A percentile compares a stretch with the other conserved stretches of the same genome.
Conservation (phyloP, 2,113 vertebrate species). For the Eulemur rufifrons region DNA sequence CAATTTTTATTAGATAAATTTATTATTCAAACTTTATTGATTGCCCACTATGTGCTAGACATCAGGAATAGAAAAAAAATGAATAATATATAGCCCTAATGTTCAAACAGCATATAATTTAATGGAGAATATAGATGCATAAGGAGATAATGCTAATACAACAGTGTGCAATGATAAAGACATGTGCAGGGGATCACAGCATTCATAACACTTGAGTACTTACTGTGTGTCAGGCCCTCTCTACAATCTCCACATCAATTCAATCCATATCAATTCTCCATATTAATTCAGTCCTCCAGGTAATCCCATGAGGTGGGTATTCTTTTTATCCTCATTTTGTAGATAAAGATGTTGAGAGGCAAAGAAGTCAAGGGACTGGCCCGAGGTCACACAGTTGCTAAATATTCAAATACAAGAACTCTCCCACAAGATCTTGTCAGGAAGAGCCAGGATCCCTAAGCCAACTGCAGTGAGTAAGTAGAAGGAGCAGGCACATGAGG, state of each 20-base stretch:
- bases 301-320: rapidly evolving
- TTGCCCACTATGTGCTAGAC: neutral
- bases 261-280: too few species aligned
- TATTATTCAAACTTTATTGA: neutral
- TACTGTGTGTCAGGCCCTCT: neutral
- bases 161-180: neutral
- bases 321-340: neutral
- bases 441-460: neutral
- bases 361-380: neutral
- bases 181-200: rapidly evolving
- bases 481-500: neutral
- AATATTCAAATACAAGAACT: neutral
- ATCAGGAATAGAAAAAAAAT: neutral
- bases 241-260: too few species aligned
- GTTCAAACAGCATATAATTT: neutral
- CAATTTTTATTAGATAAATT: neutral
- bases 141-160: neutral
- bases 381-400: neutral
- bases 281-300: neutral
- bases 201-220: neutral
- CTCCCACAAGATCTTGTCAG: neutral
- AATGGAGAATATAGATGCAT: neutral
- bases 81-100: neutral
- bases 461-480: neutral
- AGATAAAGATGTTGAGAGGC: neutral